A percentile compares a stretch with the other conserved stretches of the same genome.
Conservation (phyloP, 2,888 invertebrate genomes). For the Mesorhabditis sp. region DNA sequence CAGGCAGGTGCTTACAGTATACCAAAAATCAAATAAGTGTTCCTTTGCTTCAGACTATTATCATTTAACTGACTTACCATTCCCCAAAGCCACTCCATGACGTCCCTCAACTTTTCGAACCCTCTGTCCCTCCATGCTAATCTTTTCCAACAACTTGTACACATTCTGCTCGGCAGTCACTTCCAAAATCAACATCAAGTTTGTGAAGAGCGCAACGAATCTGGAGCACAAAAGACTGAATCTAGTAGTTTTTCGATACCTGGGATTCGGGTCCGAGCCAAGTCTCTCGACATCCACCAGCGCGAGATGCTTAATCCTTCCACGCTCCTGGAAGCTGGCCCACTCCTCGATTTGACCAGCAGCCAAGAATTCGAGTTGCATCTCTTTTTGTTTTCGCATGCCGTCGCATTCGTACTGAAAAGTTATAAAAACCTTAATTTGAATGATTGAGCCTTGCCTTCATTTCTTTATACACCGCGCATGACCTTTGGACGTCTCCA, state of each 20-base stretch:
- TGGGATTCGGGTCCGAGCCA: conserved; percentile 68
- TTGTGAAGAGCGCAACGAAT: conserved; percentile 85
- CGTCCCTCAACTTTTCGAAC: conserved; percentile 15
- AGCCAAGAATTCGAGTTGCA: conserved; percentile 85
- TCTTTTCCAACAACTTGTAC: conserved; percentile 65
- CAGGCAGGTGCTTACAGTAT: background rate
- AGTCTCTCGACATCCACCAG: conserved; percentile 63
- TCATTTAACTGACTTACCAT: background rate
- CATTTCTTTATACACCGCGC: conserved; percentile 88
- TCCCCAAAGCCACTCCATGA: conserved; percentile 17
- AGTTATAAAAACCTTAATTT: background rate
- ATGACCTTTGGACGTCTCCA: conserved; percentile 91
- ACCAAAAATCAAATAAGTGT: background rate
- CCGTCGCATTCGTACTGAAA: conserved; percentile 78
- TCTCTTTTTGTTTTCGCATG: conserved; percentile 84
- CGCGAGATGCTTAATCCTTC: conserved; percentile 68
- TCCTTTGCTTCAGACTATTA: background rate
- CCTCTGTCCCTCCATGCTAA: conserved; percentile 15
- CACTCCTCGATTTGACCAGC: conserved; percentile 89
- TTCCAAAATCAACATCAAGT: conserved; percentile 80
- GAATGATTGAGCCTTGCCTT: conserved; percentile 68
- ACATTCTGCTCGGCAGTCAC: conserved; percentile 87
- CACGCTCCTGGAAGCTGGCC: conserved; percentile 70
- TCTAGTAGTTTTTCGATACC: conserved; percentile 14
- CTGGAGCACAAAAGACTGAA: conserved; percentile 60